Base-by-base conservation (phyloP, 1,140 invertebrate species). In the Diabrotica virgifera region DNA sequence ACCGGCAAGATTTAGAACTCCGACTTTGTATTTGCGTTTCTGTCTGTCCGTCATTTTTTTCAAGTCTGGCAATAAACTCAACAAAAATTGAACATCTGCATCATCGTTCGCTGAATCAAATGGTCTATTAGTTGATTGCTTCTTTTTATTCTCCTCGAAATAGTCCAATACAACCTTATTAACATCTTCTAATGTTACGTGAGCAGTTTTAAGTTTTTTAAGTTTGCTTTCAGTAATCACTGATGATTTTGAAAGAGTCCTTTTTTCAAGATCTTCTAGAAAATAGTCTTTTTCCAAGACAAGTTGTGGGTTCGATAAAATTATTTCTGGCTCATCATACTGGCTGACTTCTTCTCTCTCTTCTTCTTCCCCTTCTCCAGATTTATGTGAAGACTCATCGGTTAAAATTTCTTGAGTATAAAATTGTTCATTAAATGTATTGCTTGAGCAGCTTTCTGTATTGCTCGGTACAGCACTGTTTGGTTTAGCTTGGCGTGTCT, bases 21-120 rank as follows among this genome's bases (percentile, higher is more conserved):
- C 61, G 7, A 70, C 63, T 70, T 70, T 69, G 52, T 70, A 70
- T 52, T 58, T 53, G 52, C 68, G 36, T 59, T 70, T 70, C 46
- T 70, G 66, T 13, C 13, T 50, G 38, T 60, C 52, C 38, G 56
- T 69, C 62, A 70, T 70, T 64, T 58, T 56, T n/a, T n/a, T n/a
- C n/a, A n/a, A n/a, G n/a, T n/a, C n/a, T n/a, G n/a, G n/a, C n/a
- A n/a, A n/a, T n/a, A n/a, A n/a, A n/a, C n/a, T n/a, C n/a, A n/a
- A n/a, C n/a, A n/a, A n/a, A n/a, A n/a, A n/a, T n/a, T n/a, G n/a
- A n/a, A n/a, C n/a, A n/a, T n/a, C n/a, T n/a, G n/a, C n/a, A n/a
- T n/a, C n/a, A n/a, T n/a, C n/a, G n/a, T n/a, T n/a, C n/a, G n/a
- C n/a, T n/a, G n/a, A n/a, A n/a, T n/a, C n/a, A n/a, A n/a, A n/a